A percentile compares a stretch with the other conserved stretches of the same genome.
Evolutionary conservation across 1,140 invertebrate genomes (phyloP).

Genomic region (Paraescarpia echinospica): DNA sequence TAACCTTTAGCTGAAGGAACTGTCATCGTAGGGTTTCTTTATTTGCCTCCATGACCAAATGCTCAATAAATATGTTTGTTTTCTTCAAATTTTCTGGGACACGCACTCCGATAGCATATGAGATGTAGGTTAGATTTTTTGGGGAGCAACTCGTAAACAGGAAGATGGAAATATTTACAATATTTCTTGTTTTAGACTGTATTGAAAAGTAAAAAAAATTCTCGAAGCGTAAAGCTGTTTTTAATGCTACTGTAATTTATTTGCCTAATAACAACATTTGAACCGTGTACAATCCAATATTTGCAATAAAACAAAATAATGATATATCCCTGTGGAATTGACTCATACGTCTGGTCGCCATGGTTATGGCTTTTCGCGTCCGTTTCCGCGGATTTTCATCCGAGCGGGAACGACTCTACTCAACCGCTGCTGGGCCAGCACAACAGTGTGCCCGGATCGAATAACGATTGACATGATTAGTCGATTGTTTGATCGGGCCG

Average conservation of each 20-base stretch:
- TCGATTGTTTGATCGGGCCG: neutral
- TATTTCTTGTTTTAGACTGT: neutral
- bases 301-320: neutral
- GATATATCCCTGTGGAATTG: neutral
- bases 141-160: neutral
- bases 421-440: neutral
- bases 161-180: neutral
- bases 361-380: neutral
- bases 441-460: neutral
- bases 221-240: too few species aligned
- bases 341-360: neutral
- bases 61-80: neutral
- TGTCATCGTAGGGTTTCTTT: neutral
- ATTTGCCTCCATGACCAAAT: neutral
- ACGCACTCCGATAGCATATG: neutral
- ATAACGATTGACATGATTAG: neutral
- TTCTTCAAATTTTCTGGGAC: neutral
- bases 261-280: neutral
- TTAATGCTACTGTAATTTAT: neutral
- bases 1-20: constrained; percentile 36
- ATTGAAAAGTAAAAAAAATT: neutral
- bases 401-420: neutral
- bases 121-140: neutral
- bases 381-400: neutral
- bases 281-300: neutral